Percentiles rank a stretch among this genome's conserved stretches.
These are phyloP conservation scores for Dendrocincla tyrannina DNA, from an alignment of 2,797 vertebrate species.

Conservation along the genomic window DNA sequence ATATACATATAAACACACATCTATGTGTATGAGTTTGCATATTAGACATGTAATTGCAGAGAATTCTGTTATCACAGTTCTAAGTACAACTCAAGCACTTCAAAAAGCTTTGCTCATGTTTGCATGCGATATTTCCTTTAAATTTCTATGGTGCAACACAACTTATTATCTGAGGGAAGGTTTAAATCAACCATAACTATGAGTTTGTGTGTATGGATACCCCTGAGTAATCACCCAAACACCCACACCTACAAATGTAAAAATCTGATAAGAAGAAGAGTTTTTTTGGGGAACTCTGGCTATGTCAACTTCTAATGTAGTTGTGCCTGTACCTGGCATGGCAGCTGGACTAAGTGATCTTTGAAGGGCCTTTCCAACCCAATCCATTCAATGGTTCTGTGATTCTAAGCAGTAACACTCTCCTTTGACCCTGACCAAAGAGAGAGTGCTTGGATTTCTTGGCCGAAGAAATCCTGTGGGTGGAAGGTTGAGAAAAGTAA, in stretches of 20 bases:
- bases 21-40: not conserved
- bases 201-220: accelerated
- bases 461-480: not conserved
- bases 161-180: not conserved
- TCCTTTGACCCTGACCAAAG: not conserved
- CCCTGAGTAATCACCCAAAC: not conserved
- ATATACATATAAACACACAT: not conserved
- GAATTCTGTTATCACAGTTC: not conserved
- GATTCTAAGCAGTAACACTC: not conserved
- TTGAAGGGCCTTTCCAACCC: not conserved
- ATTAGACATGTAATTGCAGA: not conserved
- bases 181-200: not conserved
- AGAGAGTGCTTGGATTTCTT: not conserved
- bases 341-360: accelerated
- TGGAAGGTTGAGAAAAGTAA: not conserved
- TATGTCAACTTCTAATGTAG: not conserved
- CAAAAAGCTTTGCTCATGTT: not conserved
- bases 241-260: not conserved
- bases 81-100: not conserved
- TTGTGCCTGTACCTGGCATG: not conserved
- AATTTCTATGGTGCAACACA: not conserved
- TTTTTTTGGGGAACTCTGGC: not conserved
- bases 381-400: not conserved
- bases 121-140: not conserved
- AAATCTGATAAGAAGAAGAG: not conserved